A percentile compares a stretch with the other conserved stretches of the same genome.
These are phyloP conservation scores for Arctocebus calabarensis DNA, from an alignment of 2,797 vertebrate species.

Conservation along the genomic window DNA sequence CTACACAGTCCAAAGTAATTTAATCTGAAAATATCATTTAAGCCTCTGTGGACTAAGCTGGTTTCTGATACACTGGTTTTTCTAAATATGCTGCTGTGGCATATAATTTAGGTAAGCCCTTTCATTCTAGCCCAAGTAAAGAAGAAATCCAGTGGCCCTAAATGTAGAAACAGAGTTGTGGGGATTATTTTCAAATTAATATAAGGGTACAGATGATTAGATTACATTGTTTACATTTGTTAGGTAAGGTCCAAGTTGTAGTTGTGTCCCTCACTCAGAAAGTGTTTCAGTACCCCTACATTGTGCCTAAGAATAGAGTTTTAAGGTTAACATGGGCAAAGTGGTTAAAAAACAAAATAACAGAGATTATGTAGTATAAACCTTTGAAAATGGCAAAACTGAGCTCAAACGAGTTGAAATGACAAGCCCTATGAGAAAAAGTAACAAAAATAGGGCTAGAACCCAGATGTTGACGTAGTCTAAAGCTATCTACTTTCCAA, in stretches of 20 bases:
- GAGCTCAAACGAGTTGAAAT: conserved; percentile 43
- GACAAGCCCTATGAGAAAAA: neutral
- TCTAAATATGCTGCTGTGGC: neutral
- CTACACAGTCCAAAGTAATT: neutral
- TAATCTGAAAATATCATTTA: neutral
- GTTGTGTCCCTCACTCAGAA: too few relatives aligned
- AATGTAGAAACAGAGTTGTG: neutral
- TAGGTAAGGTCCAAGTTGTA: too few relatives aligned
- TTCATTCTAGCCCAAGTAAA: neutral
- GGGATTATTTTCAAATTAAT: too few relatives aligned
- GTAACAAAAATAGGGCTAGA: conserved; percentile 45
- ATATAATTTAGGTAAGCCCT: neutral
- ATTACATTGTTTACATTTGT: too few relatives aligned
- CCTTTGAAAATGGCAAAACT: conserved; percentile 25
- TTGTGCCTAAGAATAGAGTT: too few relatives aligned
- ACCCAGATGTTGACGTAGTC: conserved; percentile 39
- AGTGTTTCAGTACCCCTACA: too few relatives aligned
- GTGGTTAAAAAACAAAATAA: conserved; percentile 40
- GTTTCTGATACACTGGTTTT: neutral
- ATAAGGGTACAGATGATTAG: too few relatives aligned
- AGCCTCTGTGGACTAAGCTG: neutral
- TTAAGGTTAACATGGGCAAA: neutral
- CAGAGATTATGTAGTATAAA: neutral
- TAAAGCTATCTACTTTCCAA: conserved; percentile 68
- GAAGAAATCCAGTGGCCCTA: neutral